Base-by-base conservation (phyloP, 2,888 invertebrate species). In the Himalopsyche anomala region DNA sequence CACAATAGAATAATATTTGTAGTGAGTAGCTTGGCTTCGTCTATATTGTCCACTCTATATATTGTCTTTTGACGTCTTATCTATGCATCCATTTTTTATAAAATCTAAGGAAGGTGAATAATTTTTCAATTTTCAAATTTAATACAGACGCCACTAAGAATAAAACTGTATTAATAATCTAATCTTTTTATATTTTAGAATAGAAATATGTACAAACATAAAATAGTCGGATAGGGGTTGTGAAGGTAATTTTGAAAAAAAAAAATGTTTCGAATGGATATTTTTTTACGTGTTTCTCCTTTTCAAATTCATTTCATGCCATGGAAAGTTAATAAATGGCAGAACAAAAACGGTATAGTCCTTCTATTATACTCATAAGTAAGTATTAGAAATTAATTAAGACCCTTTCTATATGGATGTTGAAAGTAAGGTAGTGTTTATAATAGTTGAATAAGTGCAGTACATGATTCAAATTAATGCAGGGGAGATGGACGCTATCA, bases 171-270 rank as follows among this genome's bases (percentile, higher is more conserved):
- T 74, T 74, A 74, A 74, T 74, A 19, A 80, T 80, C 42, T 85
- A 85, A 82, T 69, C 82, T 83, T 85, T 85, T 85, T 85, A 85
- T 85, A 85, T 83, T 62, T 80, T 83, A 82, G 83, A 83, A 82
- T 54, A 82, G 55, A 38, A 36, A 82, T 55, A 38, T 82, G 54
- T 82, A 55, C 82, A 51, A 51, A 55, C 19, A 74, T 74, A 74
- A 38, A 80, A 28, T 85, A 82, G 85, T 55, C 17, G 79, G 56
- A 45, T 82, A 85, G 82, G 56, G 85, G 74, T 85, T 85, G 85
- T 85, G 85, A 79, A 82, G 85, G 82, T 81, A 74, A 74, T 74
- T 74, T 74, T 74, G 74, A 74, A 36, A 74, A 38, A 36, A n/a
- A 38, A 38, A 38, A 74, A 74, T 74, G 15, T 51, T 51, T 51